phyloP scores from a whole-genome alignment of 1,140 invertebrate species.

The Globodera rostochiensis region DNA sequence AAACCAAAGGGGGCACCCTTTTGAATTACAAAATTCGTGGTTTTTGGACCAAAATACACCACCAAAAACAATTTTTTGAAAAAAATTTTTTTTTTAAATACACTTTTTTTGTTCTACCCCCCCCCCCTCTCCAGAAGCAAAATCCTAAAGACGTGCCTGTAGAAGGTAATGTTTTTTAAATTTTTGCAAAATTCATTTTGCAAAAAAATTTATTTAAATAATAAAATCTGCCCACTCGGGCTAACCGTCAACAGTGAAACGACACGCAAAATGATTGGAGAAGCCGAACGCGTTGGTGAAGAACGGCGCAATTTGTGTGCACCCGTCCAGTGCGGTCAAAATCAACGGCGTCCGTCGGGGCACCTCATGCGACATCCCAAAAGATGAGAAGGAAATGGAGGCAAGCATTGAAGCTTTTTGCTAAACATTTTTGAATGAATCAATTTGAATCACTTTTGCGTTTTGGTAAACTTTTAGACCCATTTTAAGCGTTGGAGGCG shows the following conservation, averaged over 20 bases:
- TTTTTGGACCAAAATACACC: no score
- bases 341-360: neutral
- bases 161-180: no score
- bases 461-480: neutral
- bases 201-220: neutral
- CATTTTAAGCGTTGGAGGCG: no score
- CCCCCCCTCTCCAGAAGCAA: no score
- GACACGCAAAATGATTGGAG: slow-evolving; percentile 37
- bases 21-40: no score
- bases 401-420: neutral
- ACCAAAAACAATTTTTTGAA: no score
- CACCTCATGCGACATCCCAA: neutral
- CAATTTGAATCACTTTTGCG: neutral
- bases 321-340: neutral
- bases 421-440: neutral
- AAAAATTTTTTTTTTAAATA: no score
- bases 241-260: slow-evolving; percentile 7
- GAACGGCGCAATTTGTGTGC: slow-evolving; percentile 30
- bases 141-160: no score
- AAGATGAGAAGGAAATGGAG: neutral
- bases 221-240: neutral
- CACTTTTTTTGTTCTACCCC: no score
- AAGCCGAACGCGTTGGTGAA: slow-evolving; percentile 42
- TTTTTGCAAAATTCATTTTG: neutral
- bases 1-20: no score